Percentiles rank a stretch among this genome's conserved stretches.
Evolutionary conservation across 2,888 invertebrate genomes (phyloP).

Genomic region (Meghimatium bilineatum): DNA sequence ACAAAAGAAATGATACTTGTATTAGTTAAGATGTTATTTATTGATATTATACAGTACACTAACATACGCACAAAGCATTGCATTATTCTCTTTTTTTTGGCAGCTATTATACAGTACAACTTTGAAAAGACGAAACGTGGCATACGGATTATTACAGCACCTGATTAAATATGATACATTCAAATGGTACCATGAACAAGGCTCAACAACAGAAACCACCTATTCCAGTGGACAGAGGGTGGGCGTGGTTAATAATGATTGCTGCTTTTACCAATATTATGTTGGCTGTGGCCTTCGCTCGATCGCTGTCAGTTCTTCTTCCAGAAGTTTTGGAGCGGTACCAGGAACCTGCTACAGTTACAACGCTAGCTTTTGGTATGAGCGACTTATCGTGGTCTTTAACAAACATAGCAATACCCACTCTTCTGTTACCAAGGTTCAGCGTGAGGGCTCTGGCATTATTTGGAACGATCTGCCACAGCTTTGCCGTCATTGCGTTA

Average conservation of each 20-base stretch:
- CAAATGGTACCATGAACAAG: neutral
- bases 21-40: neutral
- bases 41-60: neutral
- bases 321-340: neutral
- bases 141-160: neutral
- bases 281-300: neutral
- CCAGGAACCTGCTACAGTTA: slow-evolving; percentile 14
- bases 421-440: slow-evolving; percentile 23
- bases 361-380: slow-evolving; percentile 35
- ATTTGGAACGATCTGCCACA: neutral
- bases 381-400: slow-evolving; percentile 5
- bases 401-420: slow-evolving; percentile 12
- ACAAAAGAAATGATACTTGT: too few species aligned
- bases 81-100: neutral
- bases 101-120: neutral
- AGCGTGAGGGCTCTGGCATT: slow-evolving; percentile 4
- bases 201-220: neutral
- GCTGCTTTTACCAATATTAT: slow-evolving; percentile 10
- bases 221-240: slow-evolving; percentile 31
- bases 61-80: neutral
- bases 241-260: slow-evolving; percentile 38
- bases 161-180: neutral
- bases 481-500: neutral
- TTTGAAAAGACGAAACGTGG: neutral
- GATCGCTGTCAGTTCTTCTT: slow-evolving; percentile 18